Conservation (phyloP, 2,888 invertebrate genomes). For the Phyllotreta striolata region DNA sequence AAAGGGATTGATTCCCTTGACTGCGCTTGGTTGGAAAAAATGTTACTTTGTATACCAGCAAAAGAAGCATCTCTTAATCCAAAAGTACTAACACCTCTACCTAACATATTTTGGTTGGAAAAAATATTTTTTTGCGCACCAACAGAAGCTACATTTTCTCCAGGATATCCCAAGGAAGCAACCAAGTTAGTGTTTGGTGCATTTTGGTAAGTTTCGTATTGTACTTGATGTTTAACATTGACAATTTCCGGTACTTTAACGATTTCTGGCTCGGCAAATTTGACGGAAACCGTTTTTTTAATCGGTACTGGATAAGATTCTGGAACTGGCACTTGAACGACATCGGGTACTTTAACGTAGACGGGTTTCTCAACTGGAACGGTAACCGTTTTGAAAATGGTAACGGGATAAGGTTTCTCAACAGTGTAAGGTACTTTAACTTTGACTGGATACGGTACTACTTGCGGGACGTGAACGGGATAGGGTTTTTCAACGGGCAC, state of each 20-base stretch:
- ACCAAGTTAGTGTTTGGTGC: not conserved
- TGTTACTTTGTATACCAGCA: too few relatives aligned
- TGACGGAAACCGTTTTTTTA: slow-evolving; percentile 44
- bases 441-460: slow-evolving; percentile 47
- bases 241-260: slow-evolving; percentile 46
- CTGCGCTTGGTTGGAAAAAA: too few relatives aligned
- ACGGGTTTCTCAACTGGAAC: slow-evolving; percentile 50
- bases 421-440: slow-evolving; percentile 48
- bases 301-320: slow-evolving; percentile 47
- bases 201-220: not conserved
- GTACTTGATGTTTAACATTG: slow-evolving; percentile 12
- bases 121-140: too few relatives aligned
- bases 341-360: slow-evolving; percentile 47
- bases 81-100: too few relatives aligned
- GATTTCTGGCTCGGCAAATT: slow-evolving; percentile 47
- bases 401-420: slow-evolving; percentile 52
- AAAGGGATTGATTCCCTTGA: not conserved
- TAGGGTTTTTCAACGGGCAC: slow-evolving; percentile 52
- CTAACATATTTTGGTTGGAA: too few relatives aligned
- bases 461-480: slow-evolving; percentile 51
- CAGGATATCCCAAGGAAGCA: not conserved
- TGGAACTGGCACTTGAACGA: slow-evolving; percentile 47
- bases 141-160: slow-evolving; percentile 6
- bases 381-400: slow-evolving; percentile 45
- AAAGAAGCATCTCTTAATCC: too few relatives aligned